Base-by-base conservation (phyloP, 2,888 invertebrate genomes). In the Agrilus biguttatus region DNA sequence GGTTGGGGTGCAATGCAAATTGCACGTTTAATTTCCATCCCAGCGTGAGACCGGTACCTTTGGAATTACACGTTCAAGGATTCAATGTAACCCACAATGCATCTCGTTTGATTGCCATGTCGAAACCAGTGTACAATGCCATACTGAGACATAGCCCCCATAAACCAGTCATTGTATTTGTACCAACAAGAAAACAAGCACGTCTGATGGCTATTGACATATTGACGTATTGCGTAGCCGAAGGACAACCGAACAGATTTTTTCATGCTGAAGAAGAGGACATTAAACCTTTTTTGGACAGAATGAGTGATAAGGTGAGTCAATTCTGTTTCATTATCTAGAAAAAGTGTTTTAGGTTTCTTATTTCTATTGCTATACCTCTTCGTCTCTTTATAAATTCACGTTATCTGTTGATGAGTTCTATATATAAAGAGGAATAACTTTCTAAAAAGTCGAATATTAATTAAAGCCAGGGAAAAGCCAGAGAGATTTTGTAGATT, bases 1-100 rank as follows among this genome's bases (percentile, higher is more conserved):
- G 97, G 97, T 70, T 97, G 36, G 96, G 96, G 14, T 95, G 95
- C 58, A 85, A 84, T 54, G 79, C 92, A 3, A 89, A 91, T 54
- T 82, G 86, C 21, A 89, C 92, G 2, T 99, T 97, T 69, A 99
- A 98, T 72, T 99, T 99, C 70, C 96, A 97, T 60, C 97, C 98
- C 0, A 93, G 91, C 59, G 96, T 97, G 3, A 73, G 98, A 2
- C 98, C 97, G 0, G 74, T 95, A 34, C 95, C 95, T 0, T 68
- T 99, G 14, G 96, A 98, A 61, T 69, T 98, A 37, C 96, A 97
- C 59, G 92, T 98, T 43, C 90, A 88, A 77, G 96, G 97, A 13
- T 88, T 95, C 67, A 98, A 96, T 70, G 87, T 97, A 36, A 93
- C 95, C 0, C 98, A 99, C 70, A 96, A 95, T 60, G 90, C 89